Percentiles rank a stretch among this genome's conserved stretches.
Evolutionary conservation across 1,140 invertebrate species (phyloP).

Genomic region (Acromyrmex heyeri): DNA sequence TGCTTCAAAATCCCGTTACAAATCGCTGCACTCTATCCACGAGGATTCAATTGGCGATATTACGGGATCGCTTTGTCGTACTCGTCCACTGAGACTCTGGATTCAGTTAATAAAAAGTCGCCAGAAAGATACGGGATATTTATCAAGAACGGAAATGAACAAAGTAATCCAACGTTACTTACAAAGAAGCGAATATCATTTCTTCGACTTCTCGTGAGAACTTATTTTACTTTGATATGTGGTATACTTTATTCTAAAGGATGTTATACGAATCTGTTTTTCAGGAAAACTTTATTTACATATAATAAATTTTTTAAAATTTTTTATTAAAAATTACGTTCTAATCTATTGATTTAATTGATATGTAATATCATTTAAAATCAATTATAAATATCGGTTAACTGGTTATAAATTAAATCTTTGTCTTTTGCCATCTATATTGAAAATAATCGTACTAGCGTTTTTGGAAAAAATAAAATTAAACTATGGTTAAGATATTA

Average conservation of each 20-base stretch:
- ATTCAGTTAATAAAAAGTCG: slow-evolving; percentile 63
- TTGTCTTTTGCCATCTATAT: neutral
- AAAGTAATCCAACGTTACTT: slow-evolving; percentile 56
- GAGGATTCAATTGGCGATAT: slow-evolving; percentile 75
- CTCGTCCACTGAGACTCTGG: slow-evolving; percentile 27
- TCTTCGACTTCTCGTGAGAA: slow-evolving; percentile 5
- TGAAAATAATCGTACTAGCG: neutral
- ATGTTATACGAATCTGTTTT: neutral
- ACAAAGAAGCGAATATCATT: slow-evolving; percentile 50
- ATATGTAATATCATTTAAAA: neutral
- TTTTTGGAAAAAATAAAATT: neutral
- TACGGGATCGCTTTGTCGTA: slow-evolving; percentile 68
- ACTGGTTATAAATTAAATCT: neutral
- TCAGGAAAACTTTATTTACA: neutral
- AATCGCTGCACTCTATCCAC: slow-evolving; percentile 68
- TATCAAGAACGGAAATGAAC: slow-evolving; percentile 62
- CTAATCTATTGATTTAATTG: neutral
- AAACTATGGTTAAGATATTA: neutral
- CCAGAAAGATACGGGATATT: slow-evolving; percentile 63
- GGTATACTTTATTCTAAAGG: neutral
- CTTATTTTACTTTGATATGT: slow-evolving; percentile 4
- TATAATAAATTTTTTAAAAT: neutral
- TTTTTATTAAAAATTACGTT: neutral
- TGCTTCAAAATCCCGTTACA: slow-evolving; percentile 72
- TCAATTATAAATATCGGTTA: neutral